These are phyloP conservation scores for Drosophila merina DNA, from an alignment of 2,888 invertebrate species.

Conservation along the genomic window DNA sequence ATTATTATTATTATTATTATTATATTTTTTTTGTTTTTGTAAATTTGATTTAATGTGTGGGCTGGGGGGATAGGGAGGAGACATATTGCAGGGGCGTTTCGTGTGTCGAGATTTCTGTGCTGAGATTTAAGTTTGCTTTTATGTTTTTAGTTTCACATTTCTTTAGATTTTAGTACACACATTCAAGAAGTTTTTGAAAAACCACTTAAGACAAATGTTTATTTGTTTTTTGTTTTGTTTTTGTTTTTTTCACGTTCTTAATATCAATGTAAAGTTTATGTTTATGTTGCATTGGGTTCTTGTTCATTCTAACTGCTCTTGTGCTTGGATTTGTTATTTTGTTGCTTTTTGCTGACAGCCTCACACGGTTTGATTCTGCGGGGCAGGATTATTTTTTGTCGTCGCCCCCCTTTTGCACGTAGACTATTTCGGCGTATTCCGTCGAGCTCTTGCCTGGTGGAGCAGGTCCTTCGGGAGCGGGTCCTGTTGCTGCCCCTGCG, in stretches of 20 bases:
- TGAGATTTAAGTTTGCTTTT: slow-evolving; percentile 40
- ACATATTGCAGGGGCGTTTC: slow-evolving; percentile 15
- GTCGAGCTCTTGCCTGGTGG: slow-evolving; percentile 86
- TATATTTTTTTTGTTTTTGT: slow-evolving; percentile 54
- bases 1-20: slow-evolving; percentile 21
- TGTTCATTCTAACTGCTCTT: slow-evolving; percentile 35
- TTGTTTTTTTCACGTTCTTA: slow-evolving; percentile 28
- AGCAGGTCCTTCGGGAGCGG: slow-evolving; percentile 29
- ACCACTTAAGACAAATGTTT: slow-evolving; percentile 61
- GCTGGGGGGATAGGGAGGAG: slow-evolving; percentile 25
- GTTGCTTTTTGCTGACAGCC: slow-evolving; percentile 41
- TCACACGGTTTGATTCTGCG: slow-evolving; percentile 48
- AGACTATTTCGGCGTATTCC: slow-evolving; percentile 93
- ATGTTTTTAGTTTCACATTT: slow-evolving; percentile 56
- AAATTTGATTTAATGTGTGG: slow-evolving; percentile 73
- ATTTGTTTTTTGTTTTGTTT: slow-evolving; percentile 25
- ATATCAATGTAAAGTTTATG: slow-evolving; percentile 47
- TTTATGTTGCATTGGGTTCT: slow-evolving; percentile 65
- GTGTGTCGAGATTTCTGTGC: slow-evolving; percentile 64
- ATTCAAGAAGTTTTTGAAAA: slow-evolving; percentile 73
- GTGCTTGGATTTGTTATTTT: slow-evolving; percentile 33
- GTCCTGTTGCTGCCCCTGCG: slow-evolving; percentile 62
- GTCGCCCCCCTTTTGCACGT: slow-evolving; percentile 83
- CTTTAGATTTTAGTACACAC: slow-evolving; percentile 64
- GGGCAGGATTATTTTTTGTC: slow-evolving; percentile 61